Evolutionary conservation across 2,797 vertebrate genomes (phyloP).

Genomic region (Chaenodraco wilsoni): DNA sequence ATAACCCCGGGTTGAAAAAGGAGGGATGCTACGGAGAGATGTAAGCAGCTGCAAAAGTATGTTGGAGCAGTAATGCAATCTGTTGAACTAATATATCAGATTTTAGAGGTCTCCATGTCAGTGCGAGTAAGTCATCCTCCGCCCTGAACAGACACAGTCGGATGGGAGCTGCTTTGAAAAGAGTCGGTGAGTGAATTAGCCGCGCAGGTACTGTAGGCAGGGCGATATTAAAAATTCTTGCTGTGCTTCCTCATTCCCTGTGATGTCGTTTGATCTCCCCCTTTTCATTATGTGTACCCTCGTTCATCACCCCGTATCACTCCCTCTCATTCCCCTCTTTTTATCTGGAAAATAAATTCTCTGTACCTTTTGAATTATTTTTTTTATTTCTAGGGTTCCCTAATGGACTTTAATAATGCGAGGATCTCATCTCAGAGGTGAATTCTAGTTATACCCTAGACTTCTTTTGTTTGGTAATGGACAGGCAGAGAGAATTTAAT

Average conservation of each 20-base stretch:
- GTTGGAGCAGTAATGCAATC: constrained; percentile 59
- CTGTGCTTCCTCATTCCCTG: constrained; percentile 62
- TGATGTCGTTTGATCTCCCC: constrained; percentile 66
- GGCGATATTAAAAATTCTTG: constrained; percentile 56
- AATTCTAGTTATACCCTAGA: constrained; percentile 16
- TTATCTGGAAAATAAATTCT: constrained; percentile 14
- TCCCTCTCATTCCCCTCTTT: constrained; percentile 31
- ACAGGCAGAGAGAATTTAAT: constrained; percentile 24
- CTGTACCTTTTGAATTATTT: constrained; percentile 11
- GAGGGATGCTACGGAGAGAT: constrained; percentile 31
- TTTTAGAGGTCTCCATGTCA: constrained; percentile 54
- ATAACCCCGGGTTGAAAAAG: constrained; percentile 18
- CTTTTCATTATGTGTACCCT: constrained; percentile 44
- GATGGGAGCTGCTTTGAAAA: constrained; percentile 34
- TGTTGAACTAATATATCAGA: constrained; percentile 62
- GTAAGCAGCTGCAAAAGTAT: constrained; percentile 60
- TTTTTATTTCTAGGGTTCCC: constrained; percentile 11
- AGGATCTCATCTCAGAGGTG: constrained; percentile 38
- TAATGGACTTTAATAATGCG: constrained; percentile 49
- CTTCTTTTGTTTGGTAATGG: constrained; percentile 54
- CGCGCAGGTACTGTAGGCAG: constrained; percentile 31
- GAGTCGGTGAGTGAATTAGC: constrained; percentile 55
- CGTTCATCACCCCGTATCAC: constrained; percentile 43
- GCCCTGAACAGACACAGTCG: constrained; percentile 41
- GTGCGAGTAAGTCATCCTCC: constrained; percentile 54